phyloP scores from a whole-genome alignment of 2,888 invertebrate species.

The Drosophila birchii region DNA sequence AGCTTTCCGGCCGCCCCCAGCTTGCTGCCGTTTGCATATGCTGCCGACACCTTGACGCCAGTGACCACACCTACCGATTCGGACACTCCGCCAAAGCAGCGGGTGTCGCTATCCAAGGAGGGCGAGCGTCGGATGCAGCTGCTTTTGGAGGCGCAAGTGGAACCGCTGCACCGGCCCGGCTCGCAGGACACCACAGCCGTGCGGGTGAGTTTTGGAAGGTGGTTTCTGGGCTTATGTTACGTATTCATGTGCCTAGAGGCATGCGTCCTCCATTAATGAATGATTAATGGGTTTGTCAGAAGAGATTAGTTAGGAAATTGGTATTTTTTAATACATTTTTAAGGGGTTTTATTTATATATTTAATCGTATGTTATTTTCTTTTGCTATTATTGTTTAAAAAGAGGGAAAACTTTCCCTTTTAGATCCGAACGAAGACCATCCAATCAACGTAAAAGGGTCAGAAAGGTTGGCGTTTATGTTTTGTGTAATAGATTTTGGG shows the following conservation, averaged over 20 bases:
- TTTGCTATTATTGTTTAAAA: background rate
- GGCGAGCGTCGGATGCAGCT: constrained; percentile 74
- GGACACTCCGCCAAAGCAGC: constrained; percentile 28
- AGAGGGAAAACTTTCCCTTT: background rate
- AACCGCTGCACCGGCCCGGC: constrained; percentile 55
- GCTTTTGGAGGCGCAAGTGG: constrained; percentile 82
- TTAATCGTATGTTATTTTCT: background rate
- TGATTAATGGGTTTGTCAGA: background rate
- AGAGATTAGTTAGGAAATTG: background rate
- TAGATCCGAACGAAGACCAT: no score
- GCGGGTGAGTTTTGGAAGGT: constrained; percentile 65
- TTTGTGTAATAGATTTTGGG: background rate
- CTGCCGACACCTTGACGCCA: constrained; percentile 48
- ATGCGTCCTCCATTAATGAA: no score
- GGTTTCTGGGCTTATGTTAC: background rate
- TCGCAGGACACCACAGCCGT: constrained; percentile 51
- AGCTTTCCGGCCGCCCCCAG: constrained; percentile 84
- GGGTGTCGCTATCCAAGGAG: constrained; percentile 50
- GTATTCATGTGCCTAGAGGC: no score
- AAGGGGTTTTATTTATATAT: background rate
- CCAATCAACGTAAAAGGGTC: constrained; percentile 4
- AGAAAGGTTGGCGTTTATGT: background rate
- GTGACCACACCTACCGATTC: constrained; percentile 52
- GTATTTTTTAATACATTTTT: background rate
- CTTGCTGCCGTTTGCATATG: constrained; percentile 83